Percentiles rank a stretch among this genome's conserved stretches.
Evolutionary conservation across 2,888 invertebrate species (phyloP).

Genomic region (Platyscelio sp.): DNA sequence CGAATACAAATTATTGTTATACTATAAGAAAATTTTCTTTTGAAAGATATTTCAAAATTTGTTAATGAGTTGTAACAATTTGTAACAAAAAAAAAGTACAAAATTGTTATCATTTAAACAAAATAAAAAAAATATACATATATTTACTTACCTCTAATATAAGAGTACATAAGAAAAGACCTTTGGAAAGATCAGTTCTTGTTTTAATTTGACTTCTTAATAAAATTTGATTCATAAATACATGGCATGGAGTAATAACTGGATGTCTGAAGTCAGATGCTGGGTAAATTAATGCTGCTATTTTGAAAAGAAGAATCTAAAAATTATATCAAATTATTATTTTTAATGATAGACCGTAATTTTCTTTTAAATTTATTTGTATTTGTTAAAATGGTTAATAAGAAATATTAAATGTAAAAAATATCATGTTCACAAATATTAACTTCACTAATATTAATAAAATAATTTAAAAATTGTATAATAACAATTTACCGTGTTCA

Average conservation of each 20-base stretch:
- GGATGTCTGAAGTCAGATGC: slow-evolving; percentile 96
- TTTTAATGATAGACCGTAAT: too few relatives aligned
- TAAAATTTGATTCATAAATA: slow-evolving; percentile 94
- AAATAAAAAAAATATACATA: too few relatives aligned
- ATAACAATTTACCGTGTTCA: slow-evolving; percentile 88
- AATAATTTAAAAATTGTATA: too few relatives aligned
- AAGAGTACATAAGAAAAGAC: slow-evolving; percentile 91
- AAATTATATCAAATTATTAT: slow-evolving; percentile 70
- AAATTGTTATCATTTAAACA: not conserved
- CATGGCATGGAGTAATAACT: slow-evolving; percentile 88
- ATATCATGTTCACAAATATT: too few relatives aligned
- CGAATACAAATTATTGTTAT: too few relatives aligned
- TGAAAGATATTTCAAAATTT: not conserved
- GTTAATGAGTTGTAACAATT: not conserved
- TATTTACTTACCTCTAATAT: slow-evolving; percentile 90
- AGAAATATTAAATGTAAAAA: too few relatives aligned
- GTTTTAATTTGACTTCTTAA: slow-evolving; percentile 88
- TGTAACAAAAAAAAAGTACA: too few relatives aligned
- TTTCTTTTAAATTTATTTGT: too few relatives aligned
- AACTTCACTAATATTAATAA: too few relatives aligned
- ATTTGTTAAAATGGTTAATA: too few relatives aligned
- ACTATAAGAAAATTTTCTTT: not conserved
- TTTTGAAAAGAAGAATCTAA: slow-evolving; percentile 92
- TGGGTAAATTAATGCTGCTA: slow-evolving; percentile 93
- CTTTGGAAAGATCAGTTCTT: slow-evolving; percentile 90